Base-by-base conservation (phyloP, 2,113 vertebrate genomes). In the Prinia subflava region DNA sequence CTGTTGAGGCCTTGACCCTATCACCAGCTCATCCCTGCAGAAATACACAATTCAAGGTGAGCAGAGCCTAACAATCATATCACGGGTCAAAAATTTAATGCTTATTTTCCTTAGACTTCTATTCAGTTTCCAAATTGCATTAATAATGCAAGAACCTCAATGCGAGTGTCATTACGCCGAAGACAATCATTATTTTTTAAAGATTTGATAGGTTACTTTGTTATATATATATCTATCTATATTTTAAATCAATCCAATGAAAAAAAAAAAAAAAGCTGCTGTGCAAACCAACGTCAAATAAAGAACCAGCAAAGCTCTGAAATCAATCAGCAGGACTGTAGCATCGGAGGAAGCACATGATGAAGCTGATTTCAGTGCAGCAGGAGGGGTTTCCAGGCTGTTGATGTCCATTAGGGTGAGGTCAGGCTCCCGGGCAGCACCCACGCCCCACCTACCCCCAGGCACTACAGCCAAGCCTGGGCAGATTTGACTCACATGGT, bases 141-240 rank as follows among this genome's bases (percentile, higher is more conserved):
- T 79, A 90, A 93, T 89, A 94, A 93, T 71, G 60, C 47, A 95
- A 76, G 27, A 79, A 42, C 35, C n/a, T 87, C 65, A 33, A 68
- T 16, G 47, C 0, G 0, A 80, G 39, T 35, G n/a, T 64, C 92
- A 78, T 47, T 81, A 81, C 1, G 5, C 23, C 24, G 30, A 70
- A 78, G 24, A 74, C 17, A 77, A 70, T 28, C 1, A 0, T 55
- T 90, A 81, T 30, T 90, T 87, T 8, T 37, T 60, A 88, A 56
- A 49, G 27, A 75, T 89, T 75, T 81, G 20, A 60, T 64, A 20
- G 60, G 15, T 44, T 80, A 53, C 17, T 83, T 89, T 19, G 19
- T 67, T 74, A 25, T 28, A 31, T 44, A 24, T 37, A 5, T 37
- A 73, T 41, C 1, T 20, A 78, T 41, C 16, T 24, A 2, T 47